Conservation (phyloP, 2,797 vertebrate species). For the Choloepus didactylus region DNA sequence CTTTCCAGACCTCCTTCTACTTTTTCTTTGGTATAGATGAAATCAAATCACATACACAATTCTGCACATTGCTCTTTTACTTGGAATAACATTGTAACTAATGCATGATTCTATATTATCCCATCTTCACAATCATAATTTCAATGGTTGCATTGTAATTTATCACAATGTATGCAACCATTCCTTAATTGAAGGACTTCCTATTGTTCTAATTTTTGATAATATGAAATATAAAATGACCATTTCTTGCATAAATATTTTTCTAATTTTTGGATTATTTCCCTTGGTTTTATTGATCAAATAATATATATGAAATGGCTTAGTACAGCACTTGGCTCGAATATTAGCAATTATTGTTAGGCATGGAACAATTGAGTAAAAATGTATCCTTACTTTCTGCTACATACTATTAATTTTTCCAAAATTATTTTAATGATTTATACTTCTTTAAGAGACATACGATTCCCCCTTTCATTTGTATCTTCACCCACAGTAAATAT, state of each 20-base stretch:
- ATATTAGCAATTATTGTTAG: neutral
- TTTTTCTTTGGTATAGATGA: neutral
- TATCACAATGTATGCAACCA: neutral
- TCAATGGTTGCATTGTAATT: neutral
- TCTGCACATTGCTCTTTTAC: neutral
- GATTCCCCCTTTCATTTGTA: neutral
- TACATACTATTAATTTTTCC: neutral
- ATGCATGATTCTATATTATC: neutral
- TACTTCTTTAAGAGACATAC: neutral
- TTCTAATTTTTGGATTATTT: constrained; percentile 44
- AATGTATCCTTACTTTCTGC: neutral
- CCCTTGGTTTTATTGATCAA: neutral
- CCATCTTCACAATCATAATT: neutral
- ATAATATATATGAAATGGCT: neutral
- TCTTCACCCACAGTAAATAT: neutral
- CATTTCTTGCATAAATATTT: constrained; percentile 25
- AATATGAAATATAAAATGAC: neutral
- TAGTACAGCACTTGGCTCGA: neutral
- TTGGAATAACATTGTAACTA: neutral
- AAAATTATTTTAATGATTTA: constrained; percentile 43
- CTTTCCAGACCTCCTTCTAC: neutral
- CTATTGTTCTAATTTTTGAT: neutral
- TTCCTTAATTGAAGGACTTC: neutral
- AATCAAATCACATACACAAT: constrained; percentile 1
- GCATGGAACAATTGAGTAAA: neutral